Percentiles rank a stretch among this genome's conserved stretches.
Evolutionary conservation across 2,113 vertebrate species (phyloP).

Genomic region (Chamaetylas fuelleborni): DNA sequence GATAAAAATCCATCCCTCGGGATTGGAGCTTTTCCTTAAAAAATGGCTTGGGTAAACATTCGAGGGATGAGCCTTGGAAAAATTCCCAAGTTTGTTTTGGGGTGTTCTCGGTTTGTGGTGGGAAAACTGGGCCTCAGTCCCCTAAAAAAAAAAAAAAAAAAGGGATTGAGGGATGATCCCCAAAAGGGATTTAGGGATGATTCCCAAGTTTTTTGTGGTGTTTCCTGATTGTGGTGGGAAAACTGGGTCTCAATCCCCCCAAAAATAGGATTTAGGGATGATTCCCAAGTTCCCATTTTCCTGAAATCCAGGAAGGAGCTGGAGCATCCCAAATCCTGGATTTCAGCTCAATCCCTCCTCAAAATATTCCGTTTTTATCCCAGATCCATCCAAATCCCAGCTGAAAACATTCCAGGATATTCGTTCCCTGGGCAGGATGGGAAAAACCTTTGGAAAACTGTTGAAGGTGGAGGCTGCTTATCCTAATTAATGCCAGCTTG

Average conservation of each 20-base stretch:
- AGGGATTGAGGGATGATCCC: neutral
- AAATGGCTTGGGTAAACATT: neutral
- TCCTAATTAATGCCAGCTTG: neutral
- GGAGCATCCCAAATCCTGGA: neutral
- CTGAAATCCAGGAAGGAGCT: neutral
- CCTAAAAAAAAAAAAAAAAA: neutral
- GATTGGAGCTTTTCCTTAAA: neutral
- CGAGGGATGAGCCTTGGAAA: neutral
- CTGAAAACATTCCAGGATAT: neutral
- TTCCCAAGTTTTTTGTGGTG: neutral
- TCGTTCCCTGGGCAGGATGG: neutral
- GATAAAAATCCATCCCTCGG: neutral
- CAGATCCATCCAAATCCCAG: neutral
- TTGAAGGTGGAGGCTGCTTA: fast-evolving
- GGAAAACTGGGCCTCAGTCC: neutral
- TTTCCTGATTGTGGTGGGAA: neutral
- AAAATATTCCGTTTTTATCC: fast-evolving
- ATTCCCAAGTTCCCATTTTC: fast-evolving
- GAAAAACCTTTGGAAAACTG: neutral
- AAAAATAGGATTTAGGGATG: neutral
- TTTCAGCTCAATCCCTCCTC: neutral
- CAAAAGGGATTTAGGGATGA: neutral
- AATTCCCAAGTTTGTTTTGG: fast-evolving
- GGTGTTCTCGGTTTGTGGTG: fast-evolving
- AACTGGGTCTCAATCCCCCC: fast-evolving